Evolutionary conservation across 2,113 vertebrate species (phyloP), one percentile per base, ranked within the genome.

Genomic region (Chlorodrepanis virens): DNA sequence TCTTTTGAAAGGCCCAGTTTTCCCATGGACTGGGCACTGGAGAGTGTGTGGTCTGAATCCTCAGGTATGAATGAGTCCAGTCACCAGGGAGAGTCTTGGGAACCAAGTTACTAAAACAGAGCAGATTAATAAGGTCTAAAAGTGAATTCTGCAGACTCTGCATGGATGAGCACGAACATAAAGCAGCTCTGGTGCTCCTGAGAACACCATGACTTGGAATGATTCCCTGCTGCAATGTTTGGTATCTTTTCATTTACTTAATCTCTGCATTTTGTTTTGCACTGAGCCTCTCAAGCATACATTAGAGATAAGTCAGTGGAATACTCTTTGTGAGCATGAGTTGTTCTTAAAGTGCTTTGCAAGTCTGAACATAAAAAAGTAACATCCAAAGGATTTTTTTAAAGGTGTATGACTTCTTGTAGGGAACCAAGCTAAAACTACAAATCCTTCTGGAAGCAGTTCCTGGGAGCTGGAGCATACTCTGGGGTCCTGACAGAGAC

Each of bases 201-300:
- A 94, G 53, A 90, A 59, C 53, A 42, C n/a, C 31, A n/a, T 0
- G 4, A 9, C 28, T 89, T 93, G 89, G 93, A 85, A 61, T 0
- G 4, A 24, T 82, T 93, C 63, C 67, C 53, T 85, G 29, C 54
- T 50, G 39, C 56, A 85, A 31, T 4, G 11, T 83, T 89, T 54
- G 69, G 6, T 87, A 93, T 91, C 81, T 95, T 95, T 96, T 91
- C 2, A n/a, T 87, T 94, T 84, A 84, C 87, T 83, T 91, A 90
- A 96, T 89, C 89, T 83, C 70, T 90, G 78, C 47, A 59, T 75
- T 87, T 93, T 63, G 63, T 72, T 88, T 97, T 74, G 88, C 76
- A 83, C 37, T 29, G 60, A 94, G 56, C 47, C 56, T 86, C 85
- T 85, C 70, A 76, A 83, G 87, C 94, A 50, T 82, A 65, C 16